phyloP scores from a whole-genome alignment of 1,140 invertebrate species.

The Drosophila albomicans region DNA sequence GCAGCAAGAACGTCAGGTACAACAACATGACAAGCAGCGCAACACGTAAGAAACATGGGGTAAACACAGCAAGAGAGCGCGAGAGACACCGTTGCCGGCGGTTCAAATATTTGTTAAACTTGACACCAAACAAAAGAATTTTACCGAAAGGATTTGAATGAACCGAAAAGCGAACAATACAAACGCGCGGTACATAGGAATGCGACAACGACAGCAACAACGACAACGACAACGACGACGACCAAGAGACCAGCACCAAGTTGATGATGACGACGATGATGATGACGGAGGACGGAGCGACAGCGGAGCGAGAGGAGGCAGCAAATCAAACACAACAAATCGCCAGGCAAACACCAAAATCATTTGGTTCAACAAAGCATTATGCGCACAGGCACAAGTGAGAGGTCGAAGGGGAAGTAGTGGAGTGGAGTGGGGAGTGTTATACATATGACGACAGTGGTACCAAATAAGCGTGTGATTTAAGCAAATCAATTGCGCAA shows the following conservation, averaged over 20 bases:
- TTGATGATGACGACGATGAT: conserved; percentile 24
- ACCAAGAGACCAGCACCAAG: conserved; percentile 17
- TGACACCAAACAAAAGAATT: conserved; percentile 85
- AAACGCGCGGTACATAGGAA: conserved; percentile 71
- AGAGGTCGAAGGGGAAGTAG: too few species aligned
- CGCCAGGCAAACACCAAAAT: conserved; percentile 75
- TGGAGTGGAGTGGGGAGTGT: not conserved
- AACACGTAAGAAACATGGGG: conserved; percentile 66
- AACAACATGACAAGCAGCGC: conserved; percentile 62
- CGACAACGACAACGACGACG: conserved; percentile 2
- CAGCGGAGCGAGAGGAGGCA: conserved; percentile 34
- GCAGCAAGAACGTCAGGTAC: conserved; percentile 13
- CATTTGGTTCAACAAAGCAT: conserved; percentile 75
- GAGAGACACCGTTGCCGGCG: conserved; percentile 64
- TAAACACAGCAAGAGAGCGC: conserved; percentile 45
- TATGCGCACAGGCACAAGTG: not conserved
- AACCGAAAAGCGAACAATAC: conserved; percentile 74
- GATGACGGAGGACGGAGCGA: too few species aligned
- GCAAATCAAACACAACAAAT: conserved; percentile 82
- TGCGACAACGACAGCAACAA: conserved; percentile 38
- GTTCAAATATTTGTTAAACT: conserved; percentile 84
- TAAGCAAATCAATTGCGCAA: not conserved
- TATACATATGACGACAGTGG: conserved; percentile 25
- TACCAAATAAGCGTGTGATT: conserved; percentile 3
- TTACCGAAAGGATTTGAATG: conserved; percentile 82